Evolutionary conservation across 2,888 invertebrate genomes (phyloP), one percentile per base, ranked within the genome.

Genomic region (Azorinus chamasolen): DNA sequence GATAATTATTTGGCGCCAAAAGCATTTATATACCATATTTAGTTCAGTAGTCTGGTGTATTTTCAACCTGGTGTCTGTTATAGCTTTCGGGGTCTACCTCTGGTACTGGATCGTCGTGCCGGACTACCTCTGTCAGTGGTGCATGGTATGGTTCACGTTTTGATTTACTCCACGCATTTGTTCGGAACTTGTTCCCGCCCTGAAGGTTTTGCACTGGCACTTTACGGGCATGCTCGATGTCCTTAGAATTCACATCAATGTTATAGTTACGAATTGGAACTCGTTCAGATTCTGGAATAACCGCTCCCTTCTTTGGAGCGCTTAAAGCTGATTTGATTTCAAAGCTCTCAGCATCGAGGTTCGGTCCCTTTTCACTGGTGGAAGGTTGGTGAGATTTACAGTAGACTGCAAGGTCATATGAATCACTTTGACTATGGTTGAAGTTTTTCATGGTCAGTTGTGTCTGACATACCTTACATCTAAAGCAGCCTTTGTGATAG

Each of bases 401-500:
- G 68, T 87, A 89, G 1, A 88, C 83, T 48, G 83, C 75, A 53
- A 85, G 68, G 62, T 89, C 89, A 32, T 72, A 87, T 18, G 71
- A 43, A 65, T 89, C 87, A 27, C 76, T 79, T 59, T 86, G 85
- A 57, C 84, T 89, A 63, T 85, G 82, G 66, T 80, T 84, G 68
- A 87, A 89, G 68, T 82, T 88, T 59, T 87, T 87, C 61, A 89
- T 61, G 27, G 71, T 86, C 12, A 89, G 65, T 57, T 50, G 83
- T 5, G 85, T 87, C 6, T 74, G 63, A 64, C 89, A 88, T 2
- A 72, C 74, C 22, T 79, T 84, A 61, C 89, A 89, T n/a, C 78
- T 73, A 55, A 89, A 89, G 57, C 89, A 89, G 6, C 69, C 74
- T 70, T 88, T 88, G 59, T 89, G 89, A 53, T 87, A 89, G 24